Conservation (phyloP, 1,140 invertebrate species). For the Paraescarpia echinospica region DNA sequence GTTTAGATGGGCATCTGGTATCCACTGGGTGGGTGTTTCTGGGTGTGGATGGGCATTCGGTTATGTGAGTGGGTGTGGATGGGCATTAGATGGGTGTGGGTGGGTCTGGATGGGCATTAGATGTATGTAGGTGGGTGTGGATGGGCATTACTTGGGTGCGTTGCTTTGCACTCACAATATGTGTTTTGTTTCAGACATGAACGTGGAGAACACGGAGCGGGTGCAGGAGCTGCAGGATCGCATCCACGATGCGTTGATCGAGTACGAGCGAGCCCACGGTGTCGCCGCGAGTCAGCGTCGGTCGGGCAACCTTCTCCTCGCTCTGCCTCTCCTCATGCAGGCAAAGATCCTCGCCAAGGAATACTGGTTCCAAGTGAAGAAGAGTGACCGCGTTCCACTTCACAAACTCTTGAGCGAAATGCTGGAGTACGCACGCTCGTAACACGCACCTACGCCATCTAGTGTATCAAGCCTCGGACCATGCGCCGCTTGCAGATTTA, state of each 20-base stretch:
- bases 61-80: not conserved
- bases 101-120: not conserved
- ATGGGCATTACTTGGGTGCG: not conserved
- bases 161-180: not conserved
- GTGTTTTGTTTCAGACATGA: conserved; percentile 38
- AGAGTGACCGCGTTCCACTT: conserved; percentile 88
- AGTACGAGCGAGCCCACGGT: conserved; percentile 76
- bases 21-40: no score
- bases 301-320: conserved; percentile 83
- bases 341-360: conserved; percentile 83
- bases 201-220: conserved; percentile 78
- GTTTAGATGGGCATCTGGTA: no score
- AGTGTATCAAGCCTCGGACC: not conserved
- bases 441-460: conserved; percentile 3
- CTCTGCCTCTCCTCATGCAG: conserved; percentile 81
- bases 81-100: not conserved
- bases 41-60: no score
- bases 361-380: conserved; percentile 87
- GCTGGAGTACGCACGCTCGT: conserved; percentile 73
- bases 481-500: not conserved
- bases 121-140: not conserved
- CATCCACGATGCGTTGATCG: conserved; percentile 81
- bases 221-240: conserved; percentile 84
- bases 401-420: conserved; percentile 97
- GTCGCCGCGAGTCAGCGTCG: conserved; percentile 64